phyloP scores from a whole-genome alignment of 30 jellyfish, hydroid and myxozoan genomes.

The Turritopsis dohrnii region DNA sequence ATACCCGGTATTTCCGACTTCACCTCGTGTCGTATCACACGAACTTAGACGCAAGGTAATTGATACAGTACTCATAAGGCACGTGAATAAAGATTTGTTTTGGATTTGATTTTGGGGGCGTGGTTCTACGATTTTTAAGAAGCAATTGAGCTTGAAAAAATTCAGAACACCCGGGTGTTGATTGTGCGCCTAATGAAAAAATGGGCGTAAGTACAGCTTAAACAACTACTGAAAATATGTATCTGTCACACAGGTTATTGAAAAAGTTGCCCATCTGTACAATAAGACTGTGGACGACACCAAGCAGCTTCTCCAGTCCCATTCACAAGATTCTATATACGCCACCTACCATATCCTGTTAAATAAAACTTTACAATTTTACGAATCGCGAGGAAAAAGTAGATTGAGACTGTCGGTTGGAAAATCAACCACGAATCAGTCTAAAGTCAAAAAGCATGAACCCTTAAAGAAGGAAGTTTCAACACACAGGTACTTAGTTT shows the following conservation, averaged over 20 bases:
- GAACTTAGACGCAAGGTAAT: constrained; percentile 2
- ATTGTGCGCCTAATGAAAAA: background rate
- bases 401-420: background rate
- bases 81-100: no score
- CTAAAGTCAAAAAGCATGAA: background rate
- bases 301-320: background rate
- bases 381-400: background rate
- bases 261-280: background rate
- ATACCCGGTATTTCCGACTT: constrained; percentile 4
- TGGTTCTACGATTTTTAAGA: background rate
- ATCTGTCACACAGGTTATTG: constrained; percentile 3
- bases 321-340: background rate
- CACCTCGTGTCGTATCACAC: constrained; percentile 2
- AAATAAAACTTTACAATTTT: background rate
- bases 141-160: background rate
- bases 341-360: background rate
- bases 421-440: no score
- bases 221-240: no score
- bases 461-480: no score
- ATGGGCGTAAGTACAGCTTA: background rate
- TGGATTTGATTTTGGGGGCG: background rate
- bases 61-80: no score
- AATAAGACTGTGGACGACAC: background rate
- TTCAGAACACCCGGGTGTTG: background rate
- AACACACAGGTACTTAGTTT: background rate